phyloP scores from a whole-genome alignment of 2,888 invertebrate species.

The Drosophila ustulata region DNA sequence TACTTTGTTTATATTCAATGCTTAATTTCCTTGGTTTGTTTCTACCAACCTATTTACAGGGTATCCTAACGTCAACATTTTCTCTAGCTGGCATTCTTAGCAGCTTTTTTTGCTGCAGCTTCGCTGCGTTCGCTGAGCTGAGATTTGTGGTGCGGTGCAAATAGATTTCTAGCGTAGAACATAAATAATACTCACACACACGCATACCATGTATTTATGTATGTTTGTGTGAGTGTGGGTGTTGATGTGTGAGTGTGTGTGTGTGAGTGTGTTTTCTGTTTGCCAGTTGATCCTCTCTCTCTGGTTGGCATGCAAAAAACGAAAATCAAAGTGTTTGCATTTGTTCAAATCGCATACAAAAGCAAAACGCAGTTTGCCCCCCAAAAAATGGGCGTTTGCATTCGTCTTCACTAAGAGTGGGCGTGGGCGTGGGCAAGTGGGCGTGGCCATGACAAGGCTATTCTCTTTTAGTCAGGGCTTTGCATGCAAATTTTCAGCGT shows the following conservation, averaged over 20 bases:
- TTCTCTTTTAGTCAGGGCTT: slow-evolving; percentile 42
- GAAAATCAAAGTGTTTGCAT: slow-evolving; percentile 81
- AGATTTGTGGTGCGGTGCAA: slow-evolving; percentile 84
- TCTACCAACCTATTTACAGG: neutral
- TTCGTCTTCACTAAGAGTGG: neutral
- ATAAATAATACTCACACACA: slow-evolving; percentile 82
- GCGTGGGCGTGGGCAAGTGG: slow-evolving; percentile 6
- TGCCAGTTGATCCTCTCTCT: slow-evolving; percentile 65
- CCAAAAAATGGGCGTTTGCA: slow-evolving; percentile 25
- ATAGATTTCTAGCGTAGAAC: slow-evolving; percentile 83
- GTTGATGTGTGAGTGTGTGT: slow-evolving; percentile 24
- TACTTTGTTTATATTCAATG: too few species aligned
- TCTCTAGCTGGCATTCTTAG: neutral
- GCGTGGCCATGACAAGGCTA: slow-evolving; percentile 48
- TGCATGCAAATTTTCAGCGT: slow-evolving; percentile 71
- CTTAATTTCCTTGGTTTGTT: too few species aligned
- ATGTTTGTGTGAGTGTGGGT: slow-evolving; percentile 3
- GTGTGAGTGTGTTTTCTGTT: slow-evolving; percentile 35
- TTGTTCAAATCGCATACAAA: slow-evolving; percentile 74
- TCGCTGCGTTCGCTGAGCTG: slow-evolving; percentile 72
- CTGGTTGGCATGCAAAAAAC: slow-evolving; percentile 48
- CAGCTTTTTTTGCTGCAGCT: slow-evolving; percentile 29
- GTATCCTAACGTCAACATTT: neutral
- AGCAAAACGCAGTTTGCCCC: slow-evolving; percentile 41
- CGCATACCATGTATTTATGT: slow-evolving; percentile 8